A percentile compares a stretch with the other conserved stretches of the same genome.
Conservation (phyloP, 1,140 invertebrate species). For the Caligus rogercresseyi region DNA sequence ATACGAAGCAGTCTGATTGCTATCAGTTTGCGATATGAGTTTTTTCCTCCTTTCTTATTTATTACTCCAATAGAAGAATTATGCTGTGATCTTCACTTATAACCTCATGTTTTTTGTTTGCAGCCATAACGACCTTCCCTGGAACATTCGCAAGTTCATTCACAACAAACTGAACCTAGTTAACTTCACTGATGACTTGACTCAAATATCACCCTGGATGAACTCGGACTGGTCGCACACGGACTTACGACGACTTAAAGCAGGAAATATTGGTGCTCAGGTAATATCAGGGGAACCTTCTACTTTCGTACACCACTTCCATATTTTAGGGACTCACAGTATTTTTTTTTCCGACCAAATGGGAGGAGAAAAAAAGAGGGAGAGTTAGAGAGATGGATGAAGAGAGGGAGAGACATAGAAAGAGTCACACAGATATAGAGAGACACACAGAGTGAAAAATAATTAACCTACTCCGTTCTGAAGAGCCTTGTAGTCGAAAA, state of each 20-base stretch:
- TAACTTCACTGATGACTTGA: conserved; percentile 55
- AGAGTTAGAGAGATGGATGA: too few relatives aligned
- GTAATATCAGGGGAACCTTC: conserved; percentile 39
- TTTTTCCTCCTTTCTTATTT: background rate
- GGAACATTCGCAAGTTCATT: conserved; percentile 59
- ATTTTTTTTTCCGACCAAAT: too few relatives aligned
- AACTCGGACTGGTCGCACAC: conserved; percentile 65
- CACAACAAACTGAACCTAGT: conserved; percentile 59
- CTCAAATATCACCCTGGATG: conserved; percentile 54
- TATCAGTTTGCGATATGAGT: too few relatives aligned
- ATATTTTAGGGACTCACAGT: too few relatives aligned
- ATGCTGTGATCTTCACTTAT: background rate
- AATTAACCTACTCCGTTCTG: too few relatives aligned
- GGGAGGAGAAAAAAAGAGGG: too few relatives aligned
- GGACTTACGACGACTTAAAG: conserved; percentile 59
- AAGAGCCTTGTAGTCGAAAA: too few relatives aligned
- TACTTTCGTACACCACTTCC: too few relatives aligned
- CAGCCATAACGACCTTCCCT: conserved; percentile 73
- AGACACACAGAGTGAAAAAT: too few relatives aligned
- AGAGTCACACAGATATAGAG: too few relatives aligned
- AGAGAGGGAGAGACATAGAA: too few relatives aligned
- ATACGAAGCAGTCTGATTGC: too few relatives aligned
- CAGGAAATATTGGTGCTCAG: conserved; percentile 64
- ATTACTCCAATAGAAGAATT: background rate
- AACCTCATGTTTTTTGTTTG: conserved; percentile 19